Evolutionary conservation across 53 echinoderm and acorn worm species (phyloP).

Genomic region (Astropecten irregularis): DNA sequence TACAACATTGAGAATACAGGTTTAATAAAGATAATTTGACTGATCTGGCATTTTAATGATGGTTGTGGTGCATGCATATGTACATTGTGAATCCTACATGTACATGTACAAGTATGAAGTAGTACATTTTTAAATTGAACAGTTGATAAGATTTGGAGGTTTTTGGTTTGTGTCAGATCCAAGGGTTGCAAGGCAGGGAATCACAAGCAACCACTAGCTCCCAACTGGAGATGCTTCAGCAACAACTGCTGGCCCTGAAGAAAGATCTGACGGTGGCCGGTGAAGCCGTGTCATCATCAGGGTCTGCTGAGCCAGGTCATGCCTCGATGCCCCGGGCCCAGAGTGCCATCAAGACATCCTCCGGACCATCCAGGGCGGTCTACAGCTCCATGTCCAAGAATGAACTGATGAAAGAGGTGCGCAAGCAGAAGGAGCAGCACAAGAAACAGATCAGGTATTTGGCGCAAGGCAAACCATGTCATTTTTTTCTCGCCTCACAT

Average conservation of each 20-base stretch:
- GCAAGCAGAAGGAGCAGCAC: slow-evolving; percentile 73
- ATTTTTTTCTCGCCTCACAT: no score
- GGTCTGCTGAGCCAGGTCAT: background rate
- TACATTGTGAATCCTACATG: no score
- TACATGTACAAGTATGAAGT: no score
- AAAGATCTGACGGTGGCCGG: slow-evolving; percentile 19
- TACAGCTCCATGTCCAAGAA: slow-evolving; percentile 57
- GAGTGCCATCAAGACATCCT: slow-evolving; percentile 4
- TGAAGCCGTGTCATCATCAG: background rate
- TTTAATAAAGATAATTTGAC: no score
- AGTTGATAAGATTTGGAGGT: no score
- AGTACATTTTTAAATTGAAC: no score
- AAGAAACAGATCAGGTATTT: slow-evolving; percentile 64
- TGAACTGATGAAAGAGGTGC: slow-evolving; percentile 65
- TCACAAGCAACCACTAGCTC: background rate
- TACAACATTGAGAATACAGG: no score
- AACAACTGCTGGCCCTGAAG: slow-evolving; percentile 48
- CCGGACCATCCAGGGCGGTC: slow-evolving; percentile 30
- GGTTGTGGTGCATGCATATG: no score
- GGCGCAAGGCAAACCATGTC: no score
- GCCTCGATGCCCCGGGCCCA: background rate
- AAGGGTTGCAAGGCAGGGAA: slow-evolving; percentile 11
- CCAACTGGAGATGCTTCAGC: slow-evolving; percentile 58
- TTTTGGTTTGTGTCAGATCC: no score
- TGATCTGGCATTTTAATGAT: no score